Conservation (phyloP, 2,113 vertebrate genomes). For the Lampris megalopsis region DNA sequence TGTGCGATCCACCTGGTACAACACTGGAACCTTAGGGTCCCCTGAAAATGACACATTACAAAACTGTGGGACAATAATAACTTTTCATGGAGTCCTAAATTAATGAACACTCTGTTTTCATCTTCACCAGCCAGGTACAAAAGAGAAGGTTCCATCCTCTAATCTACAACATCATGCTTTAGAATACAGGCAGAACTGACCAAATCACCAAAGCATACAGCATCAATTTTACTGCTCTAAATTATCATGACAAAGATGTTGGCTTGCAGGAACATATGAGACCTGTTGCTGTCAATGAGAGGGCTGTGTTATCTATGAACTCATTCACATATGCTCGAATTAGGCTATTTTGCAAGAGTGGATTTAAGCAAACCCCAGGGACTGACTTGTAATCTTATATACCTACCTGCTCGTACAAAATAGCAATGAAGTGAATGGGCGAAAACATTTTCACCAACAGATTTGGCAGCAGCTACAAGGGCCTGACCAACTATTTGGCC, state of each 20-base stretch:
- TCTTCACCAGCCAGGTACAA: background rate
- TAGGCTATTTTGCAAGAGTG: background rate
- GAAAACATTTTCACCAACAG: constrained; percentile 84
- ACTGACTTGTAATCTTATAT: background rate
- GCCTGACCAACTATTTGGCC: constrained; percentile 96
- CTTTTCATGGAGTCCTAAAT: too few species aligned
- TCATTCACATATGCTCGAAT: too few species aligned
- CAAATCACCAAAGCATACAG: too few species aligned
- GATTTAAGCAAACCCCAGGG: background rate
- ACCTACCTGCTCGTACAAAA: constrained; percentile 90
- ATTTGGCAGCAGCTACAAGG: constrained; percentile 90
- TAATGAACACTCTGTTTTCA: background rate
- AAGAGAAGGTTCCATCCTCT: background rate
- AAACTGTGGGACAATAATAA: background rate
- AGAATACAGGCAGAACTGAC: too few species aligned
- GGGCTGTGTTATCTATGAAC: background rate
- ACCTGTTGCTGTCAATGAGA: background rate
- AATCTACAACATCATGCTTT: background rate
- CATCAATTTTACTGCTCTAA: too few species aligned
- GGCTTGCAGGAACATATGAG: too few species aligned
- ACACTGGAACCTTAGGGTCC: constrained; percentile 90
- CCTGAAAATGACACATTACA: constrained; percentile 75
- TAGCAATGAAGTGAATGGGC: constrained; percentile 95
- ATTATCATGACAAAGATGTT: too few species aligned
- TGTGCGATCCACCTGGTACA: constrained; percentile 92